Evolutionary conservation across 1,140 invertebrate species (phyloP).

Genomic region (Caenorhabditis latens): DNA sequence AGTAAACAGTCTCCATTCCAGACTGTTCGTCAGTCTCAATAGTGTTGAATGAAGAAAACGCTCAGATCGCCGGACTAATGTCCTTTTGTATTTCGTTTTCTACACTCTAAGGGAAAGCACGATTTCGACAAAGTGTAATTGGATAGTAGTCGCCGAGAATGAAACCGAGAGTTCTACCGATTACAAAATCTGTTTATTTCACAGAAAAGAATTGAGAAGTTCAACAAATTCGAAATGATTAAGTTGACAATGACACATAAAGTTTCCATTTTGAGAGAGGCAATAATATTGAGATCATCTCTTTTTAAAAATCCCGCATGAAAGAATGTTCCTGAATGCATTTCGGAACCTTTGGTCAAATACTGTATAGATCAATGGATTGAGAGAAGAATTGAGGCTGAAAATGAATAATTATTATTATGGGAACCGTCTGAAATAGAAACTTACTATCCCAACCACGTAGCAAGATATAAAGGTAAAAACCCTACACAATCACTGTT

Average conservation of each 20-base stretch:
- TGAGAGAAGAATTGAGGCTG: conserved; percentile 91
- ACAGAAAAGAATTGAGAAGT: background rate
- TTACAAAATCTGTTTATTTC: background rate
- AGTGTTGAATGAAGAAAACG: conserved; percentile 16
- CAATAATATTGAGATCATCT: background rate
- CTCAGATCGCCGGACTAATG: background rate
- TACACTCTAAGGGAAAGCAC: background rate
- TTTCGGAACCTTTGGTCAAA: conserved; percentile 99
- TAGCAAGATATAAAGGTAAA: conserved; percentile 91
- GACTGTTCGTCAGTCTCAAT: background rate
- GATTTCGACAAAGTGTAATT: conserved; percentile 6
- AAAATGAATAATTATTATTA: conserved; percentile 56
- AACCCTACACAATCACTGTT: conserved; percentile 85
- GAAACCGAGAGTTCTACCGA: background rate
- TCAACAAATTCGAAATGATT: conserved; percentile 17
- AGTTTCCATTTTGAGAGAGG: conserved; percentile 25
- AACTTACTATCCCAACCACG: conserved; percentile 99
- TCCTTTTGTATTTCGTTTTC: conserved; percentile 36
- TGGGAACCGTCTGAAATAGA: conserved; percentile 82
- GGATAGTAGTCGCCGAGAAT: background rate
- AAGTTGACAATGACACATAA: conserved; percentile 11
- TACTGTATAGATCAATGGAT: conserved; percentile 98
- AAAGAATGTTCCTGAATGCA: conserved; percentile 94
- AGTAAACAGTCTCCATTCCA: conserved; percentile 36
- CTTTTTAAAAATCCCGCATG: conserved; percentile 65